These are phyloP conservation scores for Heliconius hortense DNA, from an alignment of 2,888 invertebrate genomes.

Conservation along the genomic window DNA sequence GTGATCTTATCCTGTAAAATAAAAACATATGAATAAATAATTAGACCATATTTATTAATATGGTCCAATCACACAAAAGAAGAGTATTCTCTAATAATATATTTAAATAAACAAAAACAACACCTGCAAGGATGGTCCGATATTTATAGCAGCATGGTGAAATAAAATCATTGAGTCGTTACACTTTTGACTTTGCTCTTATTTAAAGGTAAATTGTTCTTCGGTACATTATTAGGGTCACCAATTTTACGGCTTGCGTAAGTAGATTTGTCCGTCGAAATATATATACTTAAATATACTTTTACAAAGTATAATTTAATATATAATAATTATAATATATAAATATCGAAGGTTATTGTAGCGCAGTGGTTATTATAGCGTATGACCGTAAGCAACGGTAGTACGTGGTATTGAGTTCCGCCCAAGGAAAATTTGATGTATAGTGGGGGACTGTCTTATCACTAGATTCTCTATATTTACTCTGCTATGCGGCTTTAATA, in stretches of 20 bases:
- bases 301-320: neutral
- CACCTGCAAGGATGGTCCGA: neutral
- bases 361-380: too few relatives aligned
- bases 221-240: slow-evolving; percentile 39
- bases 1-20: neutral
- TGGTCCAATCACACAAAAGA: neutral
- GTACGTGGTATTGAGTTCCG: too few relatives aligned
- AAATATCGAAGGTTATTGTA: too few relatives aligned
- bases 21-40: neutral
- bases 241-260: slow-evolving; percentile 35
- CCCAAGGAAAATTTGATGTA: too few relatives aligned
- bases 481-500: too few relatives aligned
- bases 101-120: neutral
- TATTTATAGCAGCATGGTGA: slow-evolving; percentile 8
- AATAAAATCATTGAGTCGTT: slow-evolving; percentile 34
- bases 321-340: neutral
- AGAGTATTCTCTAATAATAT: neutral
- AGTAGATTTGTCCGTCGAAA: neutral
- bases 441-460: too few relatives aligned
- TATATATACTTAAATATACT: neutral
- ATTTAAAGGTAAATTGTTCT: slow-evolving; percentile 33
- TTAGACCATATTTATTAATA: too few relatives aligned
- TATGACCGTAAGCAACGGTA: too few relatives aligned
- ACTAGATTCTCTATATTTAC: too few relatives aligned
- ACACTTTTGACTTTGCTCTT: slow-evolving; percentile 37